Conservation (phyloP, 2,113 vertebrate genomes). For the Chiloscyllium plagiosum region DNA sequence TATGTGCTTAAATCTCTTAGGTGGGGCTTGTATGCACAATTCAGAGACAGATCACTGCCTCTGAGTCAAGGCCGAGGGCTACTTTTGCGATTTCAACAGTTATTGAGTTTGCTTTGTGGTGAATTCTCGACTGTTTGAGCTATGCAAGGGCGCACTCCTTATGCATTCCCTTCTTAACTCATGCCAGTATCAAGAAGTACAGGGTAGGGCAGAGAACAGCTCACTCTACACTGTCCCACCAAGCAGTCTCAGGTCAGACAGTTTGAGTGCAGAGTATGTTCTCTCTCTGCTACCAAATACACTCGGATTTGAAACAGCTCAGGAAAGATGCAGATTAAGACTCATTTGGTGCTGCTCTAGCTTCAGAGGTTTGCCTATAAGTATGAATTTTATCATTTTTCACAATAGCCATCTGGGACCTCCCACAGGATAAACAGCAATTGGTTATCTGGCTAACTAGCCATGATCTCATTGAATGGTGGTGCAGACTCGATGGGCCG, state of each 20-base stretch:
- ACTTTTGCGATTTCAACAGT: not conserved
- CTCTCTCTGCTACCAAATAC: not conserved
- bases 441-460: not conserved
- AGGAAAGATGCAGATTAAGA: not conserved
- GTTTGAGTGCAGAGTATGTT: not conserved
- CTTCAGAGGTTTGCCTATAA: not conserved
- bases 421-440: not conserved
- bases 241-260: not conserved
- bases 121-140: not conserved
- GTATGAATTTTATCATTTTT: not conserved
- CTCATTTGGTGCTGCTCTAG: not conserved
- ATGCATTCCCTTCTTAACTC: not conserved
- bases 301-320: not conserved
- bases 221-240: not conserved
- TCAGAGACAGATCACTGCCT: not conserved
- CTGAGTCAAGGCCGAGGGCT: not conserved
- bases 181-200: not conserved
- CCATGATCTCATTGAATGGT: too few species aligned
- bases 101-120: not conserved
- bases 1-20: not conserved
- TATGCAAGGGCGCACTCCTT: not conserved
- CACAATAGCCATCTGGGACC: not conserved
- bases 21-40: too few species aligned
- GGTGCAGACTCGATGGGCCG: too few species aligned
- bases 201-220: not conserved